Evolutionary conservation across 1,140 invertebrate species (phyloP).

Genomic region (Leptinotarsa defecta): DNA sequence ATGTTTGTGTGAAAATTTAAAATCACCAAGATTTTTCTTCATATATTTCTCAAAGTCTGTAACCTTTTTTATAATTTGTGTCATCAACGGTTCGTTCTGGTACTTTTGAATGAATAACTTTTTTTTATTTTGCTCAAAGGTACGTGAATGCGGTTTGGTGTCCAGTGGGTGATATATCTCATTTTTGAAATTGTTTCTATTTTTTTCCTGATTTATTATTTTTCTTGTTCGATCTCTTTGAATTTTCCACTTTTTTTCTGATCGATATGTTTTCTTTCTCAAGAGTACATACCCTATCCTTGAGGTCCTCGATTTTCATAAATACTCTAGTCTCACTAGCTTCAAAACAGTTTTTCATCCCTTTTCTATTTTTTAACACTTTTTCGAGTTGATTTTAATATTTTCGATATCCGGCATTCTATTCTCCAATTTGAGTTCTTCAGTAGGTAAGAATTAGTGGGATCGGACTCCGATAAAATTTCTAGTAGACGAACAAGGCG

Average conservation of each 20-base stretch:
- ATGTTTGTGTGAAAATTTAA: too few relatives aligned
- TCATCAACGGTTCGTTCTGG: too few relatives aligned
- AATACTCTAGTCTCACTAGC: slow-evolving; percentile 12
- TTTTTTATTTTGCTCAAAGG: too few relatives aligned
- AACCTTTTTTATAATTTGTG: too few relatives aligned
- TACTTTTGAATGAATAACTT: too few relatives aligned
- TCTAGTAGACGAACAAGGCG: background rate
- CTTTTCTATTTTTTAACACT: slow-evolving; percentile 4
- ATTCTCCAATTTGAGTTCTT: background rate
- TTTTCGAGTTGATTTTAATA: background rate
- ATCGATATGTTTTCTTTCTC: background rate
- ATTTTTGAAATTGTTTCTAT: too few relatives aligned
- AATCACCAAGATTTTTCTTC: too few relatives aligned
- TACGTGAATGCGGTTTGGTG: too few relatives aligned
- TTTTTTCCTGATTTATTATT: background rate
- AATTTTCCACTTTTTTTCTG: background rate
- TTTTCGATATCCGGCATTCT: background rate
- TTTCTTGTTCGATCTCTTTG: background rate
- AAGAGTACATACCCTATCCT: background rate
- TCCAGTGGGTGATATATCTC: too few relatives aligned
- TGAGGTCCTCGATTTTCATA: slow-evolving; percentile 5
- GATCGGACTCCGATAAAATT: background rate
- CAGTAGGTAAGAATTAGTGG: background rate
- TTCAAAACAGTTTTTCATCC: background rate
- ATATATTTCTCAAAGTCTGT: too few relatives aligned